Conservation (phyloP, 53 echinoderm and acorn worm genomes). For the Zoroaster sp. region DNA sequence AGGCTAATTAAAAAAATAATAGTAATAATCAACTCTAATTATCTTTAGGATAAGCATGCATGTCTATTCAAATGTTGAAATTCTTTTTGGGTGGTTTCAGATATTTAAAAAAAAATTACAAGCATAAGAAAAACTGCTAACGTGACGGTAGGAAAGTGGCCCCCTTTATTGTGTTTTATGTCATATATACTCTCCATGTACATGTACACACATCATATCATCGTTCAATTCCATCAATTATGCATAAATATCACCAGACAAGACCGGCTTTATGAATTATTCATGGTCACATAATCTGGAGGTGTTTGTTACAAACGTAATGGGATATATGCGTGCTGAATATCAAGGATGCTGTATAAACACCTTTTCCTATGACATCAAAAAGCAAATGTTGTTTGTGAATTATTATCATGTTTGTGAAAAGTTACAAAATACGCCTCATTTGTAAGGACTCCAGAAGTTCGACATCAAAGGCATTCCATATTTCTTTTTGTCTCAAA, state of each 20-base stretch:
- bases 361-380: not conserved
- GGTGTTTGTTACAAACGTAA: not conserved
- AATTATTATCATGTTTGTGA: not conserved
- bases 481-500: not conserved
- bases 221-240: conserved; percentile 1
- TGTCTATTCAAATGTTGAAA: no score
- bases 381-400: not conserved
- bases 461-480: no score
- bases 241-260: not conserved
- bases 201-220: not conserved
- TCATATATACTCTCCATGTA: no score
- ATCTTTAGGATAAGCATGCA: no score
- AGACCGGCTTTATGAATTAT: not conserved
- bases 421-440: not conserved
- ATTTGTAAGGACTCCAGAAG: no score
- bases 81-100: no score
- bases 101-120: no score
- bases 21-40: no score
- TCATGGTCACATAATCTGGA: not conserved
- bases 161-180: no score
- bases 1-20: no score
- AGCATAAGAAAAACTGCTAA: no score
- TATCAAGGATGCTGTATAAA: not conserved
- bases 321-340: not conserved
- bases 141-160: no score